phyloP scores from a whole-genome alignment of 1,140 invertebrate genomes.

The Triops longicaudatus region DNA sequence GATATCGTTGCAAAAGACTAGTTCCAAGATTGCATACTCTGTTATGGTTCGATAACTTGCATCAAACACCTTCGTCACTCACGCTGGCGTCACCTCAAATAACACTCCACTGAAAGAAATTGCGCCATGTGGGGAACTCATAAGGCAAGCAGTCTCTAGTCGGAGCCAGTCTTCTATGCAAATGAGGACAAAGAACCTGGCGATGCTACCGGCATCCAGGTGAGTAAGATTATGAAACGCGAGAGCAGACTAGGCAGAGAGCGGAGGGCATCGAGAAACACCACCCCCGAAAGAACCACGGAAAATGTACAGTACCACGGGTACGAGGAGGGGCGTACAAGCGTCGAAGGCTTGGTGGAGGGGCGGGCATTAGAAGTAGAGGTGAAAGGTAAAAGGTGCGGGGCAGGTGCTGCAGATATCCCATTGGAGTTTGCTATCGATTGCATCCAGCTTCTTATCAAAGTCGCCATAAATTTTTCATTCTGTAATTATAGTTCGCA shows the following conservation, averaged over 20 bases:
- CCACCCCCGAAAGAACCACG: not conserved
- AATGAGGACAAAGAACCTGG: conserved; percentile 4
- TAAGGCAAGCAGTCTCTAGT: not conserved
- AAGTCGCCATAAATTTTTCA: not conserved
- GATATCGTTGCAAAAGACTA: not conserved
- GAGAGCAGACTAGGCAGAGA: not conserved
- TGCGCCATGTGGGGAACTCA: not conserved
- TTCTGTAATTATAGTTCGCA: not conserved
- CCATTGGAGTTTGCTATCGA: conserved; percentile 13
- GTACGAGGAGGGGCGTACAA: not conserved
- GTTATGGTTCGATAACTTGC: not conserved
- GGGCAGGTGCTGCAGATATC: conserved; percentile 10
- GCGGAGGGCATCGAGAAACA: not conserved
- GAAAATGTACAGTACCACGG: conserved; percentile 9
- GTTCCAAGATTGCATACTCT: conserved; percentile 8
- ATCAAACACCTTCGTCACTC: not conserved
- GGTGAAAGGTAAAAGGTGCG: conserved; percentile 14
- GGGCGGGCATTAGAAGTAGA: not conserved
- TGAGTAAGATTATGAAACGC: conserved; percentile 1
- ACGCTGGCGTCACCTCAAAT: not conserved
- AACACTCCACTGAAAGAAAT: not conserved
- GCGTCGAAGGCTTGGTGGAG: not conserved
- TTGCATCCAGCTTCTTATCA: conserved; percentile 9
- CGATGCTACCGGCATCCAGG: conserved; percentile 13
- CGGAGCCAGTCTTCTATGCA: not conserved